Conservation (phyloP, 2,113 vertebrate species). For the Rhinoderma darwinii region DNA sequence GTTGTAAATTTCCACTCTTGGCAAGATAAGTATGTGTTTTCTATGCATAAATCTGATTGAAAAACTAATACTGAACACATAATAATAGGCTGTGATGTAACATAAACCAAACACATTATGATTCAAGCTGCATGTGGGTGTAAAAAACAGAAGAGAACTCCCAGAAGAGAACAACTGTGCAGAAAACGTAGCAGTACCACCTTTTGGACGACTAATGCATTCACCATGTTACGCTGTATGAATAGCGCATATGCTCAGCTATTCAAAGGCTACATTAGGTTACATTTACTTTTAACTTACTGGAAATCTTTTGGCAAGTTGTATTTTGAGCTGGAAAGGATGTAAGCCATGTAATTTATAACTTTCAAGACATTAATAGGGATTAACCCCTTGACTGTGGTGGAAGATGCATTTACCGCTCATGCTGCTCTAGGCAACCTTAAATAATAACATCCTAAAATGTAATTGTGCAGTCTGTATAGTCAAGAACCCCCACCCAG, state of each 20-base stretch:
- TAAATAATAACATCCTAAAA: conserved; percentile 10
- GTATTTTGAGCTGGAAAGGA: conserved; percentile 55
- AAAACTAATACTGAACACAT: conserved; percentile 29
- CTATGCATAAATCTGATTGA: not conserved
- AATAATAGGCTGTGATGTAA: conserved; percentile 38
- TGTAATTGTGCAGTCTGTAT: not conserved
- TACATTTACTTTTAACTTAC: conserved; percentile 65
- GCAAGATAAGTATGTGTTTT: conserved; percentile 21
- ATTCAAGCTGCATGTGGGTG: conserved; percentile 57
- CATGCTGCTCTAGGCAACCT: not conserved
- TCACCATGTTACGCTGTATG: conserved; percentile 40
- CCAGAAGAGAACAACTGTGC: conserved; percentile 45
- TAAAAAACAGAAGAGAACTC: conserved; percentile 38
- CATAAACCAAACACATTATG: conserved; percentile 40
- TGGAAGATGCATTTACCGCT: not conserved
- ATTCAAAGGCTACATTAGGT: conserved; percentile 60
- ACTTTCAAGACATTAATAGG: conserved; percentile 61
- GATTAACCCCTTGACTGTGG: conserved; percentile 56
- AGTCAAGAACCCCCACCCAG: no score
- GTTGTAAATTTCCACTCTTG: conserved; percentile 11
- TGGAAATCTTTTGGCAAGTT: conserved; percentile 68
- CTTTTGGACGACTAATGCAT: conserved; percentile 49
- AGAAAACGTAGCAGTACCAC: not conserved
- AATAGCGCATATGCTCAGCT: conserved; percentile 47
- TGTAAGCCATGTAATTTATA: conserved; percentile 64